A percentile compares a stretch with the other conserved stretches of the same genome.
Evolutionary conservation across 2,113 vertebrate genomes (phyloP).

Genomic region (Heliornis fulica): DNA sequence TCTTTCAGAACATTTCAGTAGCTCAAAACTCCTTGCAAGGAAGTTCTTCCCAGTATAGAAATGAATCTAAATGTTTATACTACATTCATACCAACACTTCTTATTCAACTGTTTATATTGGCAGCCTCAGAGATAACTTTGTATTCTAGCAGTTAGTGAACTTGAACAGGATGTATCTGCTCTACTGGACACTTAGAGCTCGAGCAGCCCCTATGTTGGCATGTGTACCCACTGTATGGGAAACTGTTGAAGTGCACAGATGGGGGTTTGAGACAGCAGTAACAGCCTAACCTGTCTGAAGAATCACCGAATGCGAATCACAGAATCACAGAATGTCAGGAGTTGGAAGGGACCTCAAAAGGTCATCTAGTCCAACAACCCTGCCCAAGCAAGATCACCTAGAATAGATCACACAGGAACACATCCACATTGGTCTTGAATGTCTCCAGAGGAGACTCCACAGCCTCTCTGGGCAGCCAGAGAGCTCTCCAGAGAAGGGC

Average conservation of each 20-base stretch:
- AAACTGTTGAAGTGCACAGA: not conserved
- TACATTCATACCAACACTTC: not conserved
- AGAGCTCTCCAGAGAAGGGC: no score
- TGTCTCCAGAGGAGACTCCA: no score
- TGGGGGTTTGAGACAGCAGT: accelerated
- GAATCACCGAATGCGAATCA: no score
- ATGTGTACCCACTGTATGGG: accelerated
- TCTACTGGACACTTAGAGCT: accelerated
- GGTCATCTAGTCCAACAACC: no score
- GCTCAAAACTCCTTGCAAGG: not conserved
- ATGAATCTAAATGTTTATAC: not conserved
- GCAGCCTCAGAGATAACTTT: not conserved
- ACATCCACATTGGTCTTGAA: no score
- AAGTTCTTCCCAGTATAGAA: not conserved
- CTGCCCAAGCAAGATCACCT: no score
- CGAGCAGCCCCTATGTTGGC: accelerated
- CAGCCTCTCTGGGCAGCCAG: no score
- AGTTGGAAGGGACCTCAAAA: no score
- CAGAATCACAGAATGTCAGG: no score
- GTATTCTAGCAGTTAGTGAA: not conserved
- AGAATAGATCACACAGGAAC: no score
- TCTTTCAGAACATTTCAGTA: not conserved
- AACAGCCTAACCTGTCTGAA: not conserved
- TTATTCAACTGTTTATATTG: not conserved
- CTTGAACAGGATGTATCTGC: not conserved